These are phyloP conservation scores for Podarcis cretensis DNA, from an alignment of 2,113 vertebrate species.

Conservation along the genomic window DNA sequence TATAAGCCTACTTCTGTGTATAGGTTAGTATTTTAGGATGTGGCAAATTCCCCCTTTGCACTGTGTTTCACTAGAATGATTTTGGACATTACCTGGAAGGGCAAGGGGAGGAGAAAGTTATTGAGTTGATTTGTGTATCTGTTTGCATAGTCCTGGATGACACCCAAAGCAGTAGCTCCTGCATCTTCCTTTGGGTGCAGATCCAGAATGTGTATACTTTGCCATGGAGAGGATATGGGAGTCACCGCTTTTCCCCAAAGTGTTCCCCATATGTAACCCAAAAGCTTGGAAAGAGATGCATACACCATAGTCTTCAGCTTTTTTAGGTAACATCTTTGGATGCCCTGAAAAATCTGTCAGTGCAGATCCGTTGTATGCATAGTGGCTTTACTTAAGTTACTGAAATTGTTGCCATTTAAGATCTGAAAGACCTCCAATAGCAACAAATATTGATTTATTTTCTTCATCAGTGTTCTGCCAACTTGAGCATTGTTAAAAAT, in stretches of 20 bases:
- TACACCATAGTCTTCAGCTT: background rate
- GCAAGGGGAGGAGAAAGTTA: background rate
- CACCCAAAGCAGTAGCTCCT: background rate
- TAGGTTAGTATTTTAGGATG: background rate
- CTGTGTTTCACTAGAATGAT: background rate
- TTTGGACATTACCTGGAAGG: background rate
- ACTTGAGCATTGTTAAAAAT: conserved; percentile 54
- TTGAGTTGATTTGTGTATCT: background rate
- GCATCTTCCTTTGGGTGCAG: background rate
- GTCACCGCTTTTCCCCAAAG: background rate
- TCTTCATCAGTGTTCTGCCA: background rate
- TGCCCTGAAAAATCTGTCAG: conserved; percentile 44
- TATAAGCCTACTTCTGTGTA: background rate
- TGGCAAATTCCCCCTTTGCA: background rate
- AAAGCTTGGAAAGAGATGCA: conserved; percentile 26
- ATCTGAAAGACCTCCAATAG: conserved; percentile 17
- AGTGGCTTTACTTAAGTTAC: background rate
- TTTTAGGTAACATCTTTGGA: background rate
- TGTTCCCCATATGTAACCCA: background rate
- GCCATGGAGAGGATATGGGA: background rate
- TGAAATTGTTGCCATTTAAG: background rate
- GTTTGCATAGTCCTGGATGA: conserved; percentile 1
- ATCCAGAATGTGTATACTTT: background rate
- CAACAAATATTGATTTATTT: background rate
- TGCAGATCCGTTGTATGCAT: conserved; percentile 52